Evolutionary conservation across 2,888 invertebrate species (phyloP).

Genomic region (Rhagonycha fulva): DNA sequence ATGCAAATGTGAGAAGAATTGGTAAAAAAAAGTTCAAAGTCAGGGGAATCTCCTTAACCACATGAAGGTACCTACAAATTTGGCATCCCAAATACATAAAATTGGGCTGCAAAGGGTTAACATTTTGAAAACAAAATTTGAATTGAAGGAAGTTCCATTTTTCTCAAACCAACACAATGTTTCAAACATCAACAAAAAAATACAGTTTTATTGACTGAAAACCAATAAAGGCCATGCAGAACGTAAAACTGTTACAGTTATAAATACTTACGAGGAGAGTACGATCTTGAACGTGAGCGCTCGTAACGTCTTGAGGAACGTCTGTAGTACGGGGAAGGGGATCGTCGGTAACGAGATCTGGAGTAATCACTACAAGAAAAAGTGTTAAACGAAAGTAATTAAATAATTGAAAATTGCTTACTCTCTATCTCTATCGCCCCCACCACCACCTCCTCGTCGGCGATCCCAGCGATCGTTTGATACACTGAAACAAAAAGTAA

Average conservation of each 20-base stretch:
- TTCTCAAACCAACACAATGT: not conserved
- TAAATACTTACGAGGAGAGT: conserved; percentile 79
- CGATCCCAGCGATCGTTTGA: conserved; percentile 48
- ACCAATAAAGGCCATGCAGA: not conserved
- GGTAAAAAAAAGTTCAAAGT: not conserved
- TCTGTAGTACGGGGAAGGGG: conserved; percentile 76
- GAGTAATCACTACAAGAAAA: conserved; percentile 53
- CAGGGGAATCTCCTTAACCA: not conserved
- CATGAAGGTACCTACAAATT: not conserved
- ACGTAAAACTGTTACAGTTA: not conserved
- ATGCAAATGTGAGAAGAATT: not conserved
- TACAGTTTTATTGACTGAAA: not conserved
- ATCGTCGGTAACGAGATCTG: conserved; percentile 64
- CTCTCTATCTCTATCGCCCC: conserved; percentile 60
- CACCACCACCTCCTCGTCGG: conserved; percentile 54
- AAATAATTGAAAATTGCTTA: conserved; percentile 52
- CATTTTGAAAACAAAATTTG: not conserved
- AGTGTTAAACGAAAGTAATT: not conserved
- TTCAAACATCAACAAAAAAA: not conserved
- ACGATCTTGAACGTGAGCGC: conserved; percentile 75
- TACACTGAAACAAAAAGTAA: conserved; percentile 28
- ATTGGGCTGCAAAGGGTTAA: not conserved
- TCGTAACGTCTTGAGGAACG: conserved; percentile 67
- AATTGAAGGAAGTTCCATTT: not conserved
- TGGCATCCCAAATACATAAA: not conserved